Base-by-base conservation (phyloP, 1,140 invertebrate species). In the Caerostris extrusa region DNA sequence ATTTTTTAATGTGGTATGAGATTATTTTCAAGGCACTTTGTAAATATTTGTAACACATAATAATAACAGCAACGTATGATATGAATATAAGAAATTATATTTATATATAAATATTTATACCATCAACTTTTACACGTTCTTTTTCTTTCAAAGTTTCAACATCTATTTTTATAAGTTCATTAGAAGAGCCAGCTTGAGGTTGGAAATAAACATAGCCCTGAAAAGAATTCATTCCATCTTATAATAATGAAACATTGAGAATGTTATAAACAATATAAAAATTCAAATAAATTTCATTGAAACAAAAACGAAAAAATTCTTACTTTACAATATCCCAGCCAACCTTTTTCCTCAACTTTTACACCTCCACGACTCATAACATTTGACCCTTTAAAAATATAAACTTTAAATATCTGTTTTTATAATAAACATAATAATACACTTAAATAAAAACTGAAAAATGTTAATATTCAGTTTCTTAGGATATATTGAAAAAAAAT, bases 151-250 rank as follows among this genome's bases (percentile, higher is more conserved):
- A 95, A 55, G 96, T 96, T 88, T 96, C 95, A 57, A 95, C 95
- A 95, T 97, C 96, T 10, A 97, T 95, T 58, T 96, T 95, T 89
- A 96, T 95, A 10, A 97, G 91, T 91, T 96, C 96, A 55, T 95
- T 95, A 57, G 95, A 95, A 56, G 95, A 95, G 83, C 95, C 95
- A 82, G 95, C 95, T 85, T 96, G 95, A 58, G 96, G 95, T 94
- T 96, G 95, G 95, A 96, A 96, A 95, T 97, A 97, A 91, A 97
- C 96, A 94, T 96, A 96, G 95, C 96, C 96, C 97, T 97, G 94
- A 7, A 95, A 95, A 92, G n/a, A 14, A 64, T 10, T 7, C 7
- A 71, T 34, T 56, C 12, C 14, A 82, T 71, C 58, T 64, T 8
- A 67, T 5, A 64, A 88, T 17, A 88, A 88, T 10, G 50, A 50